A percentile compares a stretch with the other conserved stretches of the same genome.
phyloP scores from a whole-genome alignment of 2,113 vertebrate genomes.

The Urocynchramus pylzowi region DNA sequence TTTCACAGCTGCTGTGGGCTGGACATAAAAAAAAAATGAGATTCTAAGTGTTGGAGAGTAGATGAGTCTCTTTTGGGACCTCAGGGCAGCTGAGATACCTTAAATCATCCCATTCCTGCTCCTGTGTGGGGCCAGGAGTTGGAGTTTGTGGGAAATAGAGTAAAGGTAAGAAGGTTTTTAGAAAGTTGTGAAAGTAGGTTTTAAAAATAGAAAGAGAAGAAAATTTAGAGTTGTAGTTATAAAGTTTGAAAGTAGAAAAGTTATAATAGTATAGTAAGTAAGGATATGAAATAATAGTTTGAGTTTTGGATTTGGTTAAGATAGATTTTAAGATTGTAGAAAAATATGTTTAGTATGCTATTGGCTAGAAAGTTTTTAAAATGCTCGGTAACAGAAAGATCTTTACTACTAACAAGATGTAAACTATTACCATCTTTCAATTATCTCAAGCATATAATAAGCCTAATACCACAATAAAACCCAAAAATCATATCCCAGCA shows the following conservation, averaged over 20 bases:
- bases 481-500: not conserved
- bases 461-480: not conserved
- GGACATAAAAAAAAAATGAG: not conserved
- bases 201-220: not conserved
- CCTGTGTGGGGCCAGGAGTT: not conserved
- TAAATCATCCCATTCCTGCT: not conserved
- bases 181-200: not conserved
- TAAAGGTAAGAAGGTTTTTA: not conserved
- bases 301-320: not conserved
- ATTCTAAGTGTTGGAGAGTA: not conserved
- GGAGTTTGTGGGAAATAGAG: not conserved
- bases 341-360: not conserved
- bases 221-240: not conserved
- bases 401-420: not conserved
- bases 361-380: not conserved
- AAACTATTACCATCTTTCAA: not conserved
- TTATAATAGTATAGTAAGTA: not conserved
- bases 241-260: not conserved
- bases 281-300: not conserved
- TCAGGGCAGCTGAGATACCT: not conserved
- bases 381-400: not conserved
- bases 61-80: not conserved
- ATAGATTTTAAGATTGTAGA: not conserved
- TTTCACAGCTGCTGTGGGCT: not conserved
- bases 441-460: not conserved